These are phyloP conservation scores for Hylaeus volcanicus DNA, from an alignment of 1,140 invertebrate genomes.

Conservation along the genomic window DNA sequence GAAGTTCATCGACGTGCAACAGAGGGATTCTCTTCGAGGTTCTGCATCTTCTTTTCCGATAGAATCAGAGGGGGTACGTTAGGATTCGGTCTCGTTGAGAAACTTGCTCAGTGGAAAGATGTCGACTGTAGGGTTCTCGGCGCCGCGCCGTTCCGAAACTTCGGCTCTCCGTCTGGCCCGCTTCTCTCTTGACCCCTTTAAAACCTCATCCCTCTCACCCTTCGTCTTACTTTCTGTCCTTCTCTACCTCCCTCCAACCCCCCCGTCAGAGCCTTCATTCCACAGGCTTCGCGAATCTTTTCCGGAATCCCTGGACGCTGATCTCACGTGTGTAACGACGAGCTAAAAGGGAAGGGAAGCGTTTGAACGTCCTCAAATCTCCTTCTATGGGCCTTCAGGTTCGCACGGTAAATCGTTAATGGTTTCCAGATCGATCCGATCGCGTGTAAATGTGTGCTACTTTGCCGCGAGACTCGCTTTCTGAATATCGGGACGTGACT, in stretches of 20 bases:
- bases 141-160: constrained; percentile 44
- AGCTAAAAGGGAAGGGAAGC: constrained; percentile 52
- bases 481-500: no score
- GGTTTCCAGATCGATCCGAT: neutral
- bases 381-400: constrained; percentile 7
- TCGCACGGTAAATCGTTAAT: constrained; percentile 46
- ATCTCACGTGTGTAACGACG: constrained; percentile 58
- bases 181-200: constrained; percentile 31
- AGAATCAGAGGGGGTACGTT: constrained; percentile 26
- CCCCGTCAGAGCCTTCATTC: constrained; percentile 5
- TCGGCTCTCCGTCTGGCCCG: constrained; percentile 27
- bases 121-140: constrained; percentile 39
- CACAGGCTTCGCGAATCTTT: constrained; percentile 57
- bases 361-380: constrained; percentile 53
- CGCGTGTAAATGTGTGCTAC: neutral
- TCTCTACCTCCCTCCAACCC: neutral
- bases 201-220: neutral
- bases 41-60: constrained; percentile 14
- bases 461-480: neutral
- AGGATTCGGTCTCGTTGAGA: constrained; percentile 58
- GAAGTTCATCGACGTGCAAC: constrained; percentile 25
- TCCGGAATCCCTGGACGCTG: constrained; percentile 61
- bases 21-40: constrained; percentile 30
- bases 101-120: constrained; percentile 50
- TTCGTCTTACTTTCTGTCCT: neutral